Base-by-base conservation (phyloP, 2,113 vertebrate species). In the Oncorhynchus mykiss region DNA sequence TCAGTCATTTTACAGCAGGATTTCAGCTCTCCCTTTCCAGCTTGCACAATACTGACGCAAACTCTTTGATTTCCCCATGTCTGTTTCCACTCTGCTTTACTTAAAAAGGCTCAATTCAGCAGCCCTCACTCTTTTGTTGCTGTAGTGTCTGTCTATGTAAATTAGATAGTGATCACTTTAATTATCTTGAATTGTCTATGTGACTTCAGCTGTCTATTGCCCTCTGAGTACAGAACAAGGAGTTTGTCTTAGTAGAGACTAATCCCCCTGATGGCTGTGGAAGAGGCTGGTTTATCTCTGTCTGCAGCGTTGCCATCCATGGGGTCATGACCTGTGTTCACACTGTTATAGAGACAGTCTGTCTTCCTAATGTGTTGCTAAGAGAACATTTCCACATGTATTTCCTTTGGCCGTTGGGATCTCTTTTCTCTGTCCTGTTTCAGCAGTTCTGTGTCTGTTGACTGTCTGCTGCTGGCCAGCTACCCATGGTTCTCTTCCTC, bases 1-100 rank as follows among this genome's bases (percentile, higher is more conserved):
- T 49, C 62, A 66, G 29, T 7, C 71, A 64, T 31, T 74, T 39
- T 67, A 18, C 9, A 11, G 5, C n/a, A 14, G 9, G 7, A 9
- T 48, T 39, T 22, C 54, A 76, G 12, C 67, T 1, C 39, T 45
- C 8, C 12, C 18, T 24, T 69, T 73, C 39, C 57, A 48, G 29
- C 16, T 70, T 11, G n/a, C 5, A 12, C 60, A 73, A 65, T 72
- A 71, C 71, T 69, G 14, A 73, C 76, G 64, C 74, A 65, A 12
- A 45, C 67, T 29, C 1, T 16, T 48, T 85, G 9, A 75, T 76
- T 83, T 82, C 75, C 81, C 78, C 39, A 45, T 11, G 39, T 45
- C 39, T 11, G 65, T 57, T 27, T 78, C 60, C 72, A 16, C 31
- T 60, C 48, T 64, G 59, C 59, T 62, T 62, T 62, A 20, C 59